phyloP scores from a whole-genome alignment of 2,797 vertebrate genomes.

The Acrossocheilus wenchowensis region DNA sequence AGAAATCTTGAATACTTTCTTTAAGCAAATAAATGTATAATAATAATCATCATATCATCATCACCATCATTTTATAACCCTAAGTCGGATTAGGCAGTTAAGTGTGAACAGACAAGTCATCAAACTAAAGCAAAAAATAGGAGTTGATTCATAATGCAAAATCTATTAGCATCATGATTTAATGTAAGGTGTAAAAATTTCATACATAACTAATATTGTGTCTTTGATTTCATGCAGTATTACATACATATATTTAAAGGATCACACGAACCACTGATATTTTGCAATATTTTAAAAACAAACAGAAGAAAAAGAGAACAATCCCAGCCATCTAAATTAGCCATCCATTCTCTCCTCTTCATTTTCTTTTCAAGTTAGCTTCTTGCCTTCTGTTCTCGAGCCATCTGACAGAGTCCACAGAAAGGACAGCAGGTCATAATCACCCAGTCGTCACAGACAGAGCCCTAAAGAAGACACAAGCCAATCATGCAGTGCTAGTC shows the following conservation, averaged over 20 bases:
- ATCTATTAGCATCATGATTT: neutral
- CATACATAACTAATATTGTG: neutral
- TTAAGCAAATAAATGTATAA: neutral
- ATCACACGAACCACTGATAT: neutral
- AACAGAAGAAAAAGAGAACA: no score
- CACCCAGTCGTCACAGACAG: conserved; percentile 81
- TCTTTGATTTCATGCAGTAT: neutral
- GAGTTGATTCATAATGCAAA: neutral
- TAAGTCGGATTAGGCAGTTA: neutral
- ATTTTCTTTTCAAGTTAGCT: conserved; percentile 55
- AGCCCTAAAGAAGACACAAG: conserved; percentile 62
- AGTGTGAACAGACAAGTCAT: neutral
- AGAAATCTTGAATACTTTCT: neutral
- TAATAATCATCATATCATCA: neutral
- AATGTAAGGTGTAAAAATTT: neutral
- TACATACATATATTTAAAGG: neutral
- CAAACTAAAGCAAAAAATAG: neutral
- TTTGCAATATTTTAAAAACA: neutral
- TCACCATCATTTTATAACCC: neutral
- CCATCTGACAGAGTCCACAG: conserved; percentile 82
- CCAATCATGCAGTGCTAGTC: neutral
- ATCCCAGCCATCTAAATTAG: neutral
- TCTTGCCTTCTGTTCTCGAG: conserved; percentile 78
- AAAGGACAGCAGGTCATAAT: conserved; percentile 74
- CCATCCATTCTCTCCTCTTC: neutral